phyloP scores from a whole-genome alignment of 2,113 vertebrate species.

The Ovibos moschatus region DNA sequence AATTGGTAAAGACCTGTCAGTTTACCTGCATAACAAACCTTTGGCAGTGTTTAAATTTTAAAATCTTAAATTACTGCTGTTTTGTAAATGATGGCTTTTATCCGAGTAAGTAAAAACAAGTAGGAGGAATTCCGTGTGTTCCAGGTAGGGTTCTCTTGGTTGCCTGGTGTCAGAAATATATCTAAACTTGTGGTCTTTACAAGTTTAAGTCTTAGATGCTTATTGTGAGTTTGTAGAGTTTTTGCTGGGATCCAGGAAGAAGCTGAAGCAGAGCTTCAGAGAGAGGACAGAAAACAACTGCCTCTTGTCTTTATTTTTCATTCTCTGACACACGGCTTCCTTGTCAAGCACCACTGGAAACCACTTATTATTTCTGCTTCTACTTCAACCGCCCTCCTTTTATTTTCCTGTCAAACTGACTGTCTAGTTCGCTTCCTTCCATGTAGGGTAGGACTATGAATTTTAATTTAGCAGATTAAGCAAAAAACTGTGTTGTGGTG shows the following conservation, averaged over 20 bases:
- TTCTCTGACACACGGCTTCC: not conserved
- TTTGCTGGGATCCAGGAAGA: not conserved
- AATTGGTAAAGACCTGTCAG: not conserved
- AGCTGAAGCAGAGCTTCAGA: not conserved
- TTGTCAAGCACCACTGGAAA: not conserved
- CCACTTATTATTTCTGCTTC: not conserved
- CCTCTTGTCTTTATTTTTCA: not conserved
- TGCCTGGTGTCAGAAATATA: not conserved
- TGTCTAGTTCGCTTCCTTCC: not conserved
- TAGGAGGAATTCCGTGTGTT: not conserved
- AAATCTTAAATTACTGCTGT: not conserved
- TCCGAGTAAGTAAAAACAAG: not conserved
- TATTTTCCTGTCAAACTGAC: not conserved
- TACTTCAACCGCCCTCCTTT: not conserved
- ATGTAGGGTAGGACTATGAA: not conserved
- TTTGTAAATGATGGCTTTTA: not conserved
- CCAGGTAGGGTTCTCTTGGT: not conserved
- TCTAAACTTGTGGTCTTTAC: not conserved
- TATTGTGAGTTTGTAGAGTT: not conserved
- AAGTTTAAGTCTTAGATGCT: not conserved
- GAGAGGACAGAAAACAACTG: not conserved
- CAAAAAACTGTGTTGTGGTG: not conserved
- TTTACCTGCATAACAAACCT: not conserved
- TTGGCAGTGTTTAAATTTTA: not conserved
- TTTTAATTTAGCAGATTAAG: not conserved